These are phyloP conservation scores for Odocoileus hemionus DNA, from an alignment of 2,113 vertebrate species.

Conservation along the genomic window DNA sequence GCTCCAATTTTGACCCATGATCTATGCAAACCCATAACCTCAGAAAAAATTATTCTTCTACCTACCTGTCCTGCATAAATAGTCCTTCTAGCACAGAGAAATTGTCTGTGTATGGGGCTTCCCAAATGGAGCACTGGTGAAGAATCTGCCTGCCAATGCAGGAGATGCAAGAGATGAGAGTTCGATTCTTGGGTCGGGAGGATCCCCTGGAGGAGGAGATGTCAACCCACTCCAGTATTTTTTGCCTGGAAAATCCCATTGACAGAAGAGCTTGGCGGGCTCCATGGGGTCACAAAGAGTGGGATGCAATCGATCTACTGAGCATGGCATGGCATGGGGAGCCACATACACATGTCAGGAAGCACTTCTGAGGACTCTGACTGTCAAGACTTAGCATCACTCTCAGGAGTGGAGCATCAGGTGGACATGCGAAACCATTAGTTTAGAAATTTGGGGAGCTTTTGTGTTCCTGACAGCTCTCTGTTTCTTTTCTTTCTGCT, in stretches of 20 bases:
- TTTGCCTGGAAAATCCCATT: neutral
- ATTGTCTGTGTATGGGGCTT: neutral
- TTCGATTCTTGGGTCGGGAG: neutral
- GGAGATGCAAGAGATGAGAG: neutral
- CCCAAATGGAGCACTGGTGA: neutral
- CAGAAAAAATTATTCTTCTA: neutral
- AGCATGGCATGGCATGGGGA: neutral
- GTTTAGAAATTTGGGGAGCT: neutral
- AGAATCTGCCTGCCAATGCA: neutral
- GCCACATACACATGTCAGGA: neutral
- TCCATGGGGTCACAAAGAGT: neutral
- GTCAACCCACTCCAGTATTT: neutral
- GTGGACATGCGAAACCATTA: neutral
- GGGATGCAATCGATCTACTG: neutral
- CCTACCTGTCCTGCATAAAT: neutral
- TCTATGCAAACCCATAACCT: neutral
- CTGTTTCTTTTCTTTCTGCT: neutral
- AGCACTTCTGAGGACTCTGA: no score
- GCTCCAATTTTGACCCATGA: neutral
- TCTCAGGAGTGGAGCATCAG: neutral
- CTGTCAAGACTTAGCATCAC: neutral
- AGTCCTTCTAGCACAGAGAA: neutral
- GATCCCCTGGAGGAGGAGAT: neutral
- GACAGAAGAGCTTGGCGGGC: neutral
- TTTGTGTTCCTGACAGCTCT: neutral